Evolutionary conservation across 2,888 invertebrate species (phyloP), one percentile per base, ranked within the genome.

Genomic region (Ellobium chinense): DNA sequence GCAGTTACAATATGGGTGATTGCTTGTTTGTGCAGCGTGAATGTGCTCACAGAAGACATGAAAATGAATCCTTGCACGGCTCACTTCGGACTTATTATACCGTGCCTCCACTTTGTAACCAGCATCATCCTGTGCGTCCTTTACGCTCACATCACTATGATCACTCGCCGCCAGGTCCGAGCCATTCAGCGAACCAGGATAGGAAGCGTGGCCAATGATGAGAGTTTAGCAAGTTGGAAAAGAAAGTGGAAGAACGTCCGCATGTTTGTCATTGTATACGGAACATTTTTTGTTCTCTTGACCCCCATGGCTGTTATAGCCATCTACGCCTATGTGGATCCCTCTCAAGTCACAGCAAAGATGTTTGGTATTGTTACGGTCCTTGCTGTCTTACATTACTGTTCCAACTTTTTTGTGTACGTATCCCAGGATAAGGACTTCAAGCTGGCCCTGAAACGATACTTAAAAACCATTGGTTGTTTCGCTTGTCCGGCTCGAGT

Each of bases 341-440:
- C 39, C 21, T n/a, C n/a, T n/a, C n/a, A n/a, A n/a, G n/a, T n/a
- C n/a, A n/a, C n/a, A n/a, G n/a, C n/a, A n/a, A 37, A 39, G 12
- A 21, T 39, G 9, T 39, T 12, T 21, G 18, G 21, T 9, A 18
- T 69, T 4, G 12, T 29, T 2, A 46, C 29, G 2, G 29, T 54
- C 21, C 29, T 46, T 18, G 54, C 7, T 0, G 46, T 2, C 29
- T 31, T 12, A 54, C 46, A 69, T 31, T 18, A 21, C 12, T 69
- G 69, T 31, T 39, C 31, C 4, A 69, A 69, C 54, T 46, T 69
- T 31, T 69, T 46, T 29, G 46, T 69, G 14, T 69, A 18, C 46
- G 12, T 21, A 7, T 46, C 46, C 27, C 69, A 29, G 54, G 46
- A 46, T 21, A 69, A 29, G 54, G 46, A 54, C 18, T 69, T 69